A percentile compares a stretch with the other conserved stretches of the same genome.
Conservation (phyloP, 2,113 vertebrate genomes). For the Pagrus major region DNA sequence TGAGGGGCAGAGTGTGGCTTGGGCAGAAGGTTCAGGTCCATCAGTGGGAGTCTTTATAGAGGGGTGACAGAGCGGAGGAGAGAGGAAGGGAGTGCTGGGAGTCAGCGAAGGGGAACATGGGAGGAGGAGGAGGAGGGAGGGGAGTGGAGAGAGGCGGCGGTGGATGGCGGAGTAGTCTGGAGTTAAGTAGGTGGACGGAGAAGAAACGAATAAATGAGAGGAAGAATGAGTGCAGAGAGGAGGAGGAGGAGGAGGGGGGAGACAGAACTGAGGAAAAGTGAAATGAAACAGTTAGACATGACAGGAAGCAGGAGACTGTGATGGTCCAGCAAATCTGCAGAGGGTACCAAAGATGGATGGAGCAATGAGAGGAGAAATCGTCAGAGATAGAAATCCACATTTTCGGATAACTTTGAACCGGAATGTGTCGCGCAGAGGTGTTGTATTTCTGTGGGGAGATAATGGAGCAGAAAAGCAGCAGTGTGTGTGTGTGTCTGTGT, state of each 20-base stretch:
- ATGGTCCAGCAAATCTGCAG: conserved; percentile 46
- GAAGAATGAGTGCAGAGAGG: conserved; percentile 24
- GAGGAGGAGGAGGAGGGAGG: conserved; percentile 38
- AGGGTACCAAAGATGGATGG: conserved; percentile 53
- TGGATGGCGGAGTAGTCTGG: conserved; percentile 46
- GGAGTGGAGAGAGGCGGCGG: conserved; percentile 38
- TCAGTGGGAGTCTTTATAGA: conserved; percentile 82
- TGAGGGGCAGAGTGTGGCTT: conserved; percentile 71
- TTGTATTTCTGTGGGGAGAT: conserved; percentile 11
- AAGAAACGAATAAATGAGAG: conserved; percentile 58
- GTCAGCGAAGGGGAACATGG: conserved; percentile 72
- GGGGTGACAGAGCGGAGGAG: conserved; percentile 80
- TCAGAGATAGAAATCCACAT: conserved; percentile 5
- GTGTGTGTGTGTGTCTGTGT: conserved; percentile 22
- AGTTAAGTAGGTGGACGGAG: conserved; percentile 61
- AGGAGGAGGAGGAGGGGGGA: conserved; percentile 48
- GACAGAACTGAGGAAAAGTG: conserved; percentile 45
- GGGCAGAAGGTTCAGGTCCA: conserved; percentile 76
- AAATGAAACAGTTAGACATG: conserved; percentile 49
- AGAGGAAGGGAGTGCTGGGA: conserved; percentile 75
- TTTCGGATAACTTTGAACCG: conserved; percentile 28
- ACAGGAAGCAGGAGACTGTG: conserved; percentile 51
- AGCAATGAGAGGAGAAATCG: conserved; percentile 52
- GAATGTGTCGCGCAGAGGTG: background rate
- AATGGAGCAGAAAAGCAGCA: conserved; percentile 8